Base-by-base conservation (phyloP, 2,888 invertebrate species). In the Tenthredo notha region DNA sequence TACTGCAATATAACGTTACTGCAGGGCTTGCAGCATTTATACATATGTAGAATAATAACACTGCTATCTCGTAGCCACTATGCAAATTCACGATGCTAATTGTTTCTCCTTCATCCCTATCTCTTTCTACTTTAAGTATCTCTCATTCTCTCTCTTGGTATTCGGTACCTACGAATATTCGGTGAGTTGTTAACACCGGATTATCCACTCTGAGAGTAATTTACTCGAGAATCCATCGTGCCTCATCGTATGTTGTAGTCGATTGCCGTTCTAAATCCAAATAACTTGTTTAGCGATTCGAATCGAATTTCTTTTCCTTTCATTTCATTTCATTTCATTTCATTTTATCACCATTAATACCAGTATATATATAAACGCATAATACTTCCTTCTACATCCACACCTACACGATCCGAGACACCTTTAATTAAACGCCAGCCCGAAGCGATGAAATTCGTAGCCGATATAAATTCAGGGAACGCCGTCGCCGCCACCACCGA, bases 381-480 rank as follows among this genome's bases (percentile, higher is more conserved):
- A 15, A 70, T 61, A 12, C 61, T 61, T 25, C n/a, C n/a, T 54
- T 6, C 6, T n/a, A 54, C 54, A 54, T 54, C 54, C 1, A 54
- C 6, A 54, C 54, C 54, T 47, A 47, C 47, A 29, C 21, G 18
- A 40, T 74, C 43, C 43, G 43, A 21, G 43, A 21, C 43, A 43
- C 43, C 43, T 29, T 83, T 83, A 83, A 83, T 83, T 83, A 83
- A 83, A 83, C 67, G 67, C 50, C 82, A 40, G 21, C 29, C 54
- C n/a, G 40, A 25, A 74, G 74, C 50, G 54, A 74, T 77, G 75
- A 78, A 78, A 78, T 78, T 78, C 58, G 58, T 37, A 84, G 85
- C 84, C 86, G 88, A 90, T 89, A 89, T 89, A 87, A 89, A 90
- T 91, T 88, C 87, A 87, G 84, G 83, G 84, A 87, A 87, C 86